Evolutionary conservation across 2,888 invertebrate genomes (phyloP).

Genomic region (Campoplex nolae): DNA sequence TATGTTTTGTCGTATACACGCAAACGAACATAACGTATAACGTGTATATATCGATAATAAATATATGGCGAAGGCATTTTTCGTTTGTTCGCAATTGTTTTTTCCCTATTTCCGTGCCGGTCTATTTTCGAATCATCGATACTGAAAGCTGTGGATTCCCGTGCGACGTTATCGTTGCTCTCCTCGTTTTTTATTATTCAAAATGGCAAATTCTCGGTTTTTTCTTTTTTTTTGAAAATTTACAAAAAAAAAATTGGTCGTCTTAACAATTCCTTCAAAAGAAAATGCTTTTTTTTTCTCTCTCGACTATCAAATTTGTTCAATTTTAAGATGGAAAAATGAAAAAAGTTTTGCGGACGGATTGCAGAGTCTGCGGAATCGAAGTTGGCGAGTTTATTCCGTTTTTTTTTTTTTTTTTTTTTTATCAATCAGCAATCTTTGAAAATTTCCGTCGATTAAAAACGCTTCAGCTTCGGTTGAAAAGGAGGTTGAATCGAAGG

Average conservation of each 20-base stretch:
- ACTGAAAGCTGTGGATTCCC: not conserved
- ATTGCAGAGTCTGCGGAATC: not conserved
- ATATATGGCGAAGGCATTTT: constrained; percentile 49
- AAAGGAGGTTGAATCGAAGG: not conserved
- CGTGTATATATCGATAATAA: constrained; percentile 41
- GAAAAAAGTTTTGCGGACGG: not conserved
- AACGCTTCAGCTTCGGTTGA: not conserved
- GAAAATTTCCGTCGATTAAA: not conserved
- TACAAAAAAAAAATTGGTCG: too few relatives aligned
- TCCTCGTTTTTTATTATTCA: constrained; percentile 17
- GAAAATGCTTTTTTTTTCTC: too few relatives aligned
- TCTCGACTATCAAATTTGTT: too few relatives aligned
- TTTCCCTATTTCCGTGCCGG: not conserved
- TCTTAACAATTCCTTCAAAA: too few relatives aligned
- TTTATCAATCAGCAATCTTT: not conserved
- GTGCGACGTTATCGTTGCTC: constrained; percentile 29
- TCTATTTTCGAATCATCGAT: constrained; percentile 15
- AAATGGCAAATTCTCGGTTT: constrained; percentile 25
- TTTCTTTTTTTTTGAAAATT: not conserved
- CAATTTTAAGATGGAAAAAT: not conserved
- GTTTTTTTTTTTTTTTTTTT: too few relatives aligned
- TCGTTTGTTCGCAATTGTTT: constrained; percentile 4
- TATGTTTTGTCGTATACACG: constrained; percentile 35
- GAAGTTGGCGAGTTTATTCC: too few relatives aligned
- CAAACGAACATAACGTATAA: constrained; percentile 23